Base-by-base conservation (phyloP, 1,140 invertebrate genomes). In the Drosophila oshimai region DNA sequence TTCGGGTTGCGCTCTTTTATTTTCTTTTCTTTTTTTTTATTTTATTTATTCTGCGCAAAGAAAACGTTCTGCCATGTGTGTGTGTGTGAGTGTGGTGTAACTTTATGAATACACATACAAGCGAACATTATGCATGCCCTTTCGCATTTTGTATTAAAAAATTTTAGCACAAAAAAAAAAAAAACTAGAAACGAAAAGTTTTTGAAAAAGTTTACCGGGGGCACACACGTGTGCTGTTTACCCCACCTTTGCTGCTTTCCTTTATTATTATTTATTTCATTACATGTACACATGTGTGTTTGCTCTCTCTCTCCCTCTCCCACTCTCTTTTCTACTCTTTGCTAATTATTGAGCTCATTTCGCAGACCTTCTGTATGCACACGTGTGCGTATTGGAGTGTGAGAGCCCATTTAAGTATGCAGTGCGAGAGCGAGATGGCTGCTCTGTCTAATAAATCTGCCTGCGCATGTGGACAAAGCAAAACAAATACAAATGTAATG, bases 331-430 rank as follows among this genome's bases (percentile, higher is more conserved):
- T 57, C 20, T 29, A 51, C 20, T 36, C 12, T 13, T 28, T 57
- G 51, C 60, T 81, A 81, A 81, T 81, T 81, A 81, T 81, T 76
- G 50, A 72, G 72, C 76, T 72, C 60, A 76, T 80, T 72, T 71
- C 53, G 34, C 28, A 36, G 53, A 24, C 53, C 47, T 68, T 72
- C 76, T 78, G 67, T 72, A 78, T 77, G 53, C 61, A 58, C 42
- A 74, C 57, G 22, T 49, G 51, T 57, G 12, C 17, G 36, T 13
- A 22, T 20, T 22, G 31, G 17, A 29, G 24, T 22, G 10, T 15
- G 37, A 5, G 22, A 9, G 18, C 10, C 9, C 34, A 4, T n/a
- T 9, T 51, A 55, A 57, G 53, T 57, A 24, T 57, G 53, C 53
- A 33, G 22, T 41, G 44, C 31, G 31, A 12, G 36, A 24, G 26